Evolutionary conservation across 1,140 invertebrate species (phyloP).

Genomic region (Lepidostoma basale): DNA sequence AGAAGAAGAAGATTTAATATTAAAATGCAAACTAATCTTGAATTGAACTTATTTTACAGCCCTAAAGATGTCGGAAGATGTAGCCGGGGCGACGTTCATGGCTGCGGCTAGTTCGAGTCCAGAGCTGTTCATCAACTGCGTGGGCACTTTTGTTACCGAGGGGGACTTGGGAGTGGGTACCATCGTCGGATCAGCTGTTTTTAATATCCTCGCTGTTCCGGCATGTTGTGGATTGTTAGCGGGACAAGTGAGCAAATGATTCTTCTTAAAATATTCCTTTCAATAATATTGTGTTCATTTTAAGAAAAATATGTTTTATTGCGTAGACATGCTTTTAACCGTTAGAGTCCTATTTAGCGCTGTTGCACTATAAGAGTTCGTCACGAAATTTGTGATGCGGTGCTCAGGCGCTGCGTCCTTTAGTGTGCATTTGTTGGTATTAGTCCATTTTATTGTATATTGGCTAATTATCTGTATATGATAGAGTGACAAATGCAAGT

Average conservation of each 20-base stretch:
- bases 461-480: too few relatives aligned
- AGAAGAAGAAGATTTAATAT: too few relatives aligned
- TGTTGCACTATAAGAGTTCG: too few relatives aligned
- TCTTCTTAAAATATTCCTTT: not conserved
- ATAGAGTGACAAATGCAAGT: too few relatives aligned
- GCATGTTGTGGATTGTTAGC: constrained; percentile 82
- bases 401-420: too few relatives aligned
- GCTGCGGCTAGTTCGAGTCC: constrained; percentile 88
- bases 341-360: too few relatives aligned
- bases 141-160: constrained; percentile 83
- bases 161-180: constrained; percentile 84
- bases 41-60: constrained; percentile 54
- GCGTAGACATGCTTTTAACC: not conserved
- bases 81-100: constrained; percentile 89
- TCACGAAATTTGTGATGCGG: too few relatives aligned
- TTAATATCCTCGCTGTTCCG: constrained; percentile 89
- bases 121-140: constrained; percentile 87
- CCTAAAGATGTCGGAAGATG: constrained; percentile 71
- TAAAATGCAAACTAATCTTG: too few relatives aligned
- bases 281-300: not conserved
- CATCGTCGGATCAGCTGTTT: constrained; percentile 86
- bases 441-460: too few relatives aligned
- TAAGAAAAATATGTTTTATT: not conserved
- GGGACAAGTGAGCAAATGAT: constrained; percentile 65
- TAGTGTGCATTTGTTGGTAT: too few relatives aligned